These are phyloP conservation scores for Sebastes reedi DNA, from an alignment of 2,797 vertebrate genomes.

Conservation along the genomic window DNA sequence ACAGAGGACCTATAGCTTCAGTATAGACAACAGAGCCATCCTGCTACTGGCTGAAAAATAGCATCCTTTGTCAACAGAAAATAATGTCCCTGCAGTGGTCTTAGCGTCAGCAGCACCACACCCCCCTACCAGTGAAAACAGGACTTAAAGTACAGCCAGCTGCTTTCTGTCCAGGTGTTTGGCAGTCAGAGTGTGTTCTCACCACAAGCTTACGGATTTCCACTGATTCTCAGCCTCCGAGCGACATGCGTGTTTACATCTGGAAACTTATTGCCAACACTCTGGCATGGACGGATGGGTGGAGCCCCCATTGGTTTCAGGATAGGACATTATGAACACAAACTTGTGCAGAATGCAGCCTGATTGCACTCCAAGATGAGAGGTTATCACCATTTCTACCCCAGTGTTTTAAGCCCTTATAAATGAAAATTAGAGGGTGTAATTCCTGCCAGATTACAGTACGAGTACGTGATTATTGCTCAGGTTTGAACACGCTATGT, in stretches of 20 bases:
- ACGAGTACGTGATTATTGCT: neutral
- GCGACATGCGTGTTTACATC: neutral
- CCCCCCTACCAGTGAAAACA: neutral
- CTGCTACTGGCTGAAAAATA: neutral
- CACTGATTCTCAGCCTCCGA: neutral
- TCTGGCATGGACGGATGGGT: neutral
- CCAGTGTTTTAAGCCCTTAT: neutral
- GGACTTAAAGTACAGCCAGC: neutral
- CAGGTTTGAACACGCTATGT: neutral
- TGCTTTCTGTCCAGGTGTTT: conserved; percentile 32
- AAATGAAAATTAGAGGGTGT: neutral
- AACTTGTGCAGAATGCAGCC: neutral
- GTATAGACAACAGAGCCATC: neutral
- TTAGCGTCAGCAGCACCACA: neutral
- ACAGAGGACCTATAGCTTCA: neutral
- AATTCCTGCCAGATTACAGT: neutral
- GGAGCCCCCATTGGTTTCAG: neutral
- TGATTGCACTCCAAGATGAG: neutral
- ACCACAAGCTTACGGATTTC: neutral
- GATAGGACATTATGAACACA: neutral
- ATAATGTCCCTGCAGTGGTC: neutral
- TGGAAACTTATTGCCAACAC: neutral
- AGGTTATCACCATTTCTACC: neutral
- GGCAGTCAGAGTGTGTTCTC: conserved; percentile 12
- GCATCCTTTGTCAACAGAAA: neutral